These are phyloP conservation scores for Polyommatus iphigenia DNA, from an alignment of 2,888 invertebrate genomes.

Conservation along the genomic window DNA sequence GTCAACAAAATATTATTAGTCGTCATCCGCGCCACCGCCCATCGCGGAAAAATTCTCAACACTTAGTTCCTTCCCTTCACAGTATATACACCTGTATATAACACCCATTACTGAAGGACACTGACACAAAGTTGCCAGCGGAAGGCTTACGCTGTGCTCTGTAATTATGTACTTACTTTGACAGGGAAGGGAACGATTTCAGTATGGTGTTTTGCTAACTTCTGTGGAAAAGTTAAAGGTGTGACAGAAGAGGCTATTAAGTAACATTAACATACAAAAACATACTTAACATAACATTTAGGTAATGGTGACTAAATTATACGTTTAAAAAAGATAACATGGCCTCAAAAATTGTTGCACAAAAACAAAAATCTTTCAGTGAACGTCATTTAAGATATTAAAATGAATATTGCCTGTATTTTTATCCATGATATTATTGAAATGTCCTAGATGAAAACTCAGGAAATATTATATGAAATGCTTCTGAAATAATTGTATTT, in stretches of 20 bases:
- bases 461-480: too few species aligned
- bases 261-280: too few species aligned
- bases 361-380: neutral
- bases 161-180: neutral
- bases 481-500: too few species aligned
- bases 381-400: neutral
- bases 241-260: too few species aligned
- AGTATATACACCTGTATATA: neutral
- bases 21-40: constrained; percentile 54
- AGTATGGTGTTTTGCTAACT: neutral
- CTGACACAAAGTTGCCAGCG: neutral
- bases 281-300: too few species aligned
- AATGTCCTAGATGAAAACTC: too few species aligned
- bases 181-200: neutral
- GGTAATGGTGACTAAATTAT: too few species aligned
- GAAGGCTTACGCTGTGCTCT: neutral
- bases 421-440: neutral
- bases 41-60: constrained; percentile 46
- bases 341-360: too few species aligned
- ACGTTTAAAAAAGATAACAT: too few species aligned
- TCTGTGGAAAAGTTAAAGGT: neutral
- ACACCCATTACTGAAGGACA: neutral
- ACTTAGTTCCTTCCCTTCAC: constrained; percentile 27
- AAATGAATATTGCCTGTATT: neutral
- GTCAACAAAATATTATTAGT: constrained; percentile 73